Conservation (phyloP, 2,113 vertebrate species). For the Paratilapia polleni region DNA sequence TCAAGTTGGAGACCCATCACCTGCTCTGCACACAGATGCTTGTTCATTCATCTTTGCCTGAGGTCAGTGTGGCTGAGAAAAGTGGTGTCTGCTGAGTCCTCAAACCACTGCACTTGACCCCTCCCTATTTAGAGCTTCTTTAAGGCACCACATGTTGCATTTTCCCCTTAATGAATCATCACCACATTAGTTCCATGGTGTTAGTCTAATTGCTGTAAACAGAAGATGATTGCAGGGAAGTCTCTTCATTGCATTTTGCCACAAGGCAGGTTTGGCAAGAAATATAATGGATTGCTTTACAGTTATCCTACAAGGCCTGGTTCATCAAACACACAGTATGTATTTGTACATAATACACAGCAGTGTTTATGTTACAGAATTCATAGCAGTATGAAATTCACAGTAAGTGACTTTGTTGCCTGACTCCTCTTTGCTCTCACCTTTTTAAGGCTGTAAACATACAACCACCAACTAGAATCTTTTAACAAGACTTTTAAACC, state of each 20-base stretch:
- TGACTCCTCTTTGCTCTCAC: no score
- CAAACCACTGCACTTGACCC: background rate
- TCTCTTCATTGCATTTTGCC: background rate
- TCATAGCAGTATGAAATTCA: background rate
- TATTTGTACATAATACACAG: background rate
- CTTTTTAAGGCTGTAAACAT: no score
- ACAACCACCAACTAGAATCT: no score
- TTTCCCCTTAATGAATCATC: conserved; percentile 35
- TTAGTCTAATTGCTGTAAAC: conserved; percentile 37
- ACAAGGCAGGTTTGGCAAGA: background rate
- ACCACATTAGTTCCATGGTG: conserved; percentile 23
- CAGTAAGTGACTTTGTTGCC: background rate
- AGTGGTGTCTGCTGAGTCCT: conserved; percentile 11
- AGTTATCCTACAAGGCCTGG: background rate
- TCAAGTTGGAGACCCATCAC: conserved; percentile 49
- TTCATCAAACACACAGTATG: background rate
- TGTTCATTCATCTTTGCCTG: conserved; percentile 50
- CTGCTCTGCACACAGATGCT: conserved; percentile 48
- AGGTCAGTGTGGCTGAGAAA: conserved; percentile 28
- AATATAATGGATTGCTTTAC: background rate
- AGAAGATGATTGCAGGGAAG: background rate
- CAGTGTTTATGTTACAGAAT: background rate
- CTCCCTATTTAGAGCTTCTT: conserved; percentile 18
- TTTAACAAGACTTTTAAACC: background rate
- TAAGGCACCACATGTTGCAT: conserved; percentile 27